Evolutionary conservation across 2,113 vertebrate species (phyloP).

Genomic region (Aegithalos caudatus): DNA sequence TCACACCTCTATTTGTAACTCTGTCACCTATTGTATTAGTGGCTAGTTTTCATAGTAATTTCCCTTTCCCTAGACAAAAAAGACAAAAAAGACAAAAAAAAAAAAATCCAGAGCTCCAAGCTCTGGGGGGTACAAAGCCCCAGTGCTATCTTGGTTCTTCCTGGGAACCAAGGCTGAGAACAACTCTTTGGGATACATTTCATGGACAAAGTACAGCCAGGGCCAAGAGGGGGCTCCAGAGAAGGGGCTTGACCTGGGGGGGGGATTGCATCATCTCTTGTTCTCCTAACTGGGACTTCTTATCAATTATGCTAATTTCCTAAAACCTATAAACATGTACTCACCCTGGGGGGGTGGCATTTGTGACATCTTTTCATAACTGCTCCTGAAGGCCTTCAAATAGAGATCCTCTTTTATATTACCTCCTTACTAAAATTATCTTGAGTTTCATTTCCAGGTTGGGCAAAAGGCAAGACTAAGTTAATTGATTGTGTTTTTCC

Average conservation of each 20-base stretch:
- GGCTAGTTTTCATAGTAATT: rapidly evolving
- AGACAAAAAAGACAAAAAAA: too few species aligned
- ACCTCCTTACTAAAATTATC: background rate
- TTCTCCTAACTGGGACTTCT: background rate
- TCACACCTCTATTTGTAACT: background rate
- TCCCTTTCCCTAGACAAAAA: background rate
- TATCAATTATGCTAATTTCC: background rate
- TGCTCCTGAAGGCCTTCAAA: background rate
- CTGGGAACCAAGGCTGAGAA: background rate
- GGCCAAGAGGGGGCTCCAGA: background rate
- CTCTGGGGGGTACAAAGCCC: background rate
- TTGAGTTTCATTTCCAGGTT: background rate
- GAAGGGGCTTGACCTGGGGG: background rate
- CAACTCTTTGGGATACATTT: background rate
- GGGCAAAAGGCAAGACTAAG: background rate
- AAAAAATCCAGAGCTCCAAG: background rate
- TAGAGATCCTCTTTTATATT: background rate
- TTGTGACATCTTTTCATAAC: background rate
- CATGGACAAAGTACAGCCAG: background rate
- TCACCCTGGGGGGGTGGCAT: background rate
- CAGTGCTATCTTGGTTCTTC: background rate
- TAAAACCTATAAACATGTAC: background rate
- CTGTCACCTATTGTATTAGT: background rate
- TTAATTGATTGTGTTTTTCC: background rate
- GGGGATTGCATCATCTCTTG: background rate